Percentiles rank a stretch among this genome's conserved stretches.
Evolutionary conservation across 2,113 vertebrate species (phyloP).

Genomic region (Bos taurus): ARS-UCD2.0 NC_037338.1:91603001-91603500

Average conservation of each 20-base stretch:
- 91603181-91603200: not conserved
- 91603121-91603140: too few species aligned
- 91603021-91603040: not conserved
- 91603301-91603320: not conserved
- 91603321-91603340: not conserved
- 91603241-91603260: not conserved
- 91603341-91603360: fast-evolving
- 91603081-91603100: not conserved
- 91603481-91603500: not conserved
- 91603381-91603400: too few species aligned
- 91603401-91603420: not conserved
- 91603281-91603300: too few species aligned
- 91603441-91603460: not conserved
- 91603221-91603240: not conserved
- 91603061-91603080: not conserved
- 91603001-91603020: not conserved
- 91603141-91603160: not conserved
- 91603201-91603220: not conserved
- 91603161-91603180: not conserved
- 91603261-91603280: not conserved
- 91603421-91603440: not conserved
- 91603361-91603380: not conserved
- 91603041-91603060: not conserved
- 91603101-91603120: not conserved
- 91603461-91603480: not conserved